Percentiles rank a stretch among this genome's conserved stretches.
These are phyloP conservation scores for Sarcophaga carnaria DNA, from an alignment of 2,888 invertebrate genomes.

Conservation along the genomic window DNA sequence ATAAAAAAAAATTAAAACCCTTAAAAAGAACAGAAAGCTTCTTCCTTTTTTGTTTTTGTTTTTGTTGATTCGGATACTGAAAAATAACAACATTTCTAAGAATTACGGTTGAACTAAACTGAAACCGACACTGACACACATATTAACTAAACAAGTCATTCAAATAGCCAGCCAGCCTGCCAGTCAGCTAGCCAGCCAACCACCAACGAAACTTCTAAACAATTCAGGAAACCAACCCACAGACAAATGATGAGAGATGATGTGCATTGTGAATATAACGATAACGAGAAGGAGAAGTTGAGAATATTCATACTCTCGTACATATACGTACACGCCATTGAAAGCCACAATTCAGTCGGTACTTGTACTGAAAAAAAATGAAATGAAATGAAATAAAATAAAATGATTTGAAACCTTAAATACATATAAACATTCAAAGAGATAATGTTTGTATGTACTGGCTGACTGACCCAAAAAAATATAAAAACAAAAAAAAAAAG, in stretches of 20 bases:
- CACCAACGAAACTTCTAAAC: conserved; percentile 8
- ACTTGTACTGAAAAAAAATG: conserved; percentile 10
- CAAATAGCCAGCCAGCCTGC: conserved; percentile 9
- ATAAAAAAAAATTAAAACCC: conserved; percentile 60
- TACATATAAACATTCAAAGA: no score
- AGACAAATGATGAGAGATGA: conserved; percentile 50
- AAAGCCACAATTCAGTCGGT: conserved; percentile 12
- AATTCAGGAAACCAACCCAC: conserved; percentile 37
- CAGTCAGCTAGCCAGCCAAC: not conserved
- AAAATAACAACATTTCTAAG: conserved; percentile 49
- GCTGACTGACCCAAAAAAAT: not conserved
- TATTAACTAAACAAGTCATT: conserved; percentile 13
- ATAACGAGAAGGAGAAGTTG: not conserved
- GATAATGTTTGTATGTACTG: no score
- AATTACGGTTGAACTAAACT: conserved; percentile 50
- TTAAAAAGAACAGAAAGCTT: conserved; percentile 20
- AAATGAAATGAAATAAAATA: not conserved
- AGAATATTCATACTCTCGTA: not conserved
- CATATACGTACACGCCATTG: not conserved
- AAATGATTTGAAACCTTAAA: not conserved
- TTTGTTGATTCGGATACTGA: not conserved
- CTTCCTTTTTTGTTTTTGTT: not conserved
- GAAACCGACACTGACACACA: conserved; percentile 10
- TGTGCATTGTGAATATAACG: not conserved
- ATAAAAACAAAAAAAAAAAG: not conserved